Evolutionary conservation across 1,140 invertebrate species (phyloP).

Genomic region (Drosophila novamexicana): DNA sequence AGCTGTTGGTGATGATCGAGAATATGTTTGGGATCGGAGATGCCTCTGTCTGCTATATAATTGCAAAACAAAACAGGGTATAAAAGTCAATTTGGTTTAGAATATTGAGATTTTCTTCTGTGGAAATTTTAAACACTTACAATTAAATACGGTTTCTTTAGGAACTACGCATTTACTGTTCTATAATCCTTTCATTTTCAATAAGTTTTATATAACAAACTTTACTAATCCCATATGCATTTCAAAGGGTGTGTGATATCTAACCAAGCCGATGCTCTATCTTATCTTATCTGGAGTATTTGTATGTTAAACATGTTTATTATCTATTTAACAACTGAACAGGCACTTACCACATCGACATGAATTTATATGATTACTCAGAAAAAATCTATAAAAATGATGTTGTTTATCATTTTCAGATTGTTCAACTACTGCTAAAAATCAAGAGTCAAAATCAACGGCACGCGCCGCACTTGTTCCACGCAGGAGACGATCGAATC

Average conservation of each 20-base stretch:
- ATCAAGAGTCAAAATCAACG: slow-evolving; percentile 52
- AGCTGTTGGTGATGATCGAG: no score
- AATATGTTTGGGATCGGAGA: no score
- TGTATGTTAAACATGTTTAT: slow-evolving; percentile 66
- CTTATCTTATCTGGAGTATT: slow-evolving; percentile 58
- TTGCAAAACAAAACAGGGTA: no score
- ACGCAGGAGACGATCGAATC: slow-evolving; percentile 7
- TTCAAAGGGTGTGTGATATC: background rate
- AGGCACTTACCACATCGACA: slow-evolving; percentile 13
- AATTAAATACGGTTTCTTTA: no score
- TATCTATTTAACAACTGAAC: slow-evolving; percentile 48
- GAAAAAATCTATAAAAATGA: slow-evolving; percentile 16
- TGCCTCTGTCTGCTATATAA: no score
- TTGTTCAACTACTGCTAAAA: background rate
- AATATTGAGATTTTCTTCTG: no score
- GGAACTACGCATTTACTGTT: no score
- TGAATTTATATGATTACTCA: slow-evolving; percentile 22
- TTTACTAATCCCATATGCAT: background rate
- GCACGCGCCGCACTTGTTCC: slow-evolving; percentile 59
- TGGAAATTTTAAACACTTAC: no score
- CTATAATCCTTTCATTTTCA: no score
- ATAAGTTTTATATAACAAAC: background rate
- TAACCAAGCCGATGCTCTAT: background rate
- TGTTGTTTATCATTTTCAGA: slow-evolving; percentile 39
- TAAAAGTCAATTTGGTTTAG: no score